These are phyloP conservation scores for Sebastes nivosus DNA, from an alignment of 2,797 vertebrate genomes.

Conservation along the genomic window DNA sequence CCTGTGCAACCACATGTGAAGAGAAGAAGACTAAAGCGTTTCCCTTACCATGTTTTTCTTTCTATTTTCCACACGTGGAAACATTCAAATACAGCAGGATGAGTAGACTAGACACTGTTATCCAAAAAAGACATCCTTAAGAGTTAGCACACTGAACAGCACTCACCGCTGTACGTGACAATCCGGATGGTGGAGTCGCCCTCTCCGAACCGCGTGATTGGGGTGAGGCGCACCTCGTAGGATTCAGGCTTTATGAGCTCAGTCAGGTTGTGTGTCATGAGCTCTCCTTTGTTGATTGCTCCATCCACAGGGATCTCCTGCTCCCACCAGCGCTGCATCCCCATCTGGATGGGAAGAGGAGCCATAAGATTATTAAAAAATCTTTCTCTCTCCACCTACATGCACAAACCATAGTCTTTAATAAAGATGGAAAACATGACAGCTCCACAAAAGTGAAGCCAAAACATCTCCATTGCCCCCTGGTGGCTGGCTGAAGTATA, in stretches of 20 bases:
- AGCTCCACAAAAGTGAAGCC: neutral
- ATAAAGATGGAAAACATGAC: rapidly evolving
- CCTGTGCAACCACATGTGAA: conserved; percentile 28
- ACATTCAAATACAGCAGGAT: neutral
- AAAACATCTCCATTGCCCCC: too few species aligned
- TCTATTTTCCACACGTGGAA: neutral
- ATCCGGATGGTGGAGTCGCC: conserved; percentile 94
- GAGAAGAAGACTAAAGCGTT: neutral
- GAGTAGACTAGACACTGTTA: neutral
- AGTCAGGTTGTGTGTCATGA: conserved; percentile 96
- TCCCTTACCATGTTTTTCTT: neutral
- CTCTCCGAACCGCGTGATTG: conserved; percentile 95
- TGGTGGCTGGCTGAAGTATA: too few species aligned
- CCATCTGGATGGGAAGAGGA: conserved; percentile 80
- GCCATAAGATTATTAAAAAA: neutral
- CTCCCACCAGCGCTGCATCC: conserved; percentile 97
- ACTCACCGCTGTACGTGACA: conserved; percentile 95
- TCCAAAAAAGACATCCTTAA: neutral
- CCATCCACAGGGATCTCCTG: conserved; percentile 94
- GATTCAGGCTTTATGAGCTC: conserved; percentile 96
- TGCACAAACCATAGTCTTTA: neutral
- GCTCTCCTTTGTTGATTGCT: conserved; percentile 92
- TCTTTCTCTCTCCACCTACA: neutral
- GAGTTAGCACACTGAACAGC: neutral
- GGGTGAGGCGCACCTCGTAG: conserved; percentile 94